phyloP scores from a whole-genome alignment of 1,140 invertebrate genomes.

The Drosophila carrolli region DNA sequence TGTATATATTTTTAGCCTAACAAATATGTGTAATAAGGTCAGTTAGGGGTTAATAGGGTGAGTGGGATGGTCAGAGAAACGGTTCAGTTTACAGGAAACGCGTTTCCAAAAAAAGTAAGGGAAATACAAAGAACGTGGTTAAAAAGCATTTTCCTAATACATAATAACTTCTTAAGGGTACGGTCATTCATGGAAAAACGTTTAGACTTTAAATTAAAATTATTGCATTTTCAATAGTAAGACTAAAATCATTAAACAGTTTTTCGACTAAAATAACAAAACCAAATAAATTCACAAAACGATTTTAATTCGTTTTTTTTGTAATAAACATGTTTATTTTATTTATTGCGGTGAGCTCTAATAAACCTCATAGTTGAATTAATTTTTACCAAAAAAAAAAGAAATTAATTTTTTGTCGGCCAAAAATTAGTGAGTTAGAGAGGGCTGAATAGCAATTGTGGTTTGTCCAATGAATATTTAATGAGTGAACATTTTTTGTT shows the following conservation, averaged over 20 bases:
- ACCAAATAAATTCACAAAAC: too few relatives aligned
- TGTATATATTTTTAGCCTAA: conserved; percentile 48
- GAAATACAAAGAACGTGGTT: conserved; percentile 28
- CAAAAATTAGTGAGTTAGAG: not conserved
- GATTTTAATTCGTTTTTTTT: too few relatives aligned
- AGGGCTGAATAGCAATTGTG: not conserved
- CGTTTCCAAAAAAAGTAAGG: conserved; percentile 6
- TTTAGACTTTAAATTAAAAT: too few relatives aligned
- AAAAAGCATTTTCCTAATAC: conserved; percentile 46
- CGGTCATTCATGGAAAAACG: conserved; percentile 1
- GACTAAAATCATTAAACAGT: too few relatives aligned
- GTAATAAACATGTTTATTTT: too few relatives aligned
- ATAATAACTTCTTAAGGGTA: conserved; percentile 21
- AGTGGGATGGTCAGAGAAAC: not conserved
- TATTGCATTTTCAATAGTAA: too few relatives aligned
- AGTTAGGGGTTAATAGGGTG: conserved; percentile 41
- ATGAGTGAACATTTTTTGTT: conserved; percentile 19
- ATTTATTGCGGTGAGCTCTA: too few relatives aligned
- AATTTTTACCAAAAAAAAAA: not conserved
- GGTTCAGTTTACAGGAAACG: conserved; percentile 64
- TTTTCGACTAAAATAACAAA: too few relatives aligned
- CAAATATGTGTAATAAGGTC: conserved; percentile 55
- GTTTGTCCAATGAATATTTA: conserved; percentile 18
- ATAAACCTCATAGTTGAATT: too few relatives aligned
- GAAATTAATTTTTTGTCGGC: too few relatives aligned